Evolutionary conservation across 2,113 vertebrate species (phyloP).

Genomic region (Camelus bactrianus): DNA sequence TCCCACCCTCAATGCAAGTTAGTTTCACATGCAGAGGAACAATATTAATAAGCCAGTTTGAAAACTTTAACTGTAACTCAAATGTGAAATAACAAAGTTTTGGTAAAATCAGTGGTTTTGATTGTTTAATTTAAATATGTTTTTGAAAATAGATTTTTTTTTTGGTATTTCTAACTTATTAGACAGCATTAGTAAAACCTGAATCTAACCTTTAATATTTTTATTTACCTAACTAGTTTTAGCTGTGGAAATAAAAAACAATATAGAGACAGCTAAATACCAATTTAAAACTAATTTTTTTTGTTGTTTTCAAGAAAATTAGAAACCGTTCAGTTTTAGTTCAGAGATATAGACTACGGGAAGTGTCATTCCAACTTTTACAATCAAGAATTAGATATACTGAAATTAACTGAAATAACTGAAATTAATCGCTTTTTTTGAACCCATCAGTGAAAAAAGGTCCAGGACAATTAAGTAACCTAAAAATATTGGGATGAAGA

Average conservation of each 20-base stretch:
- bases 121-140: neutral
- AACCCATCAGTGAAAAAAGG: neutral
- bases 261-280: neutral
- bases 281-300: neutral
- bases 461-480: neutral
- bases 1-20: neutral
- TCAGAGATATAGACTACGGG: neutral
- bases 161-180: neutral
- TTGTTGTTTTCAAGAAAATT: neutral
- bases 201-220: neutral
- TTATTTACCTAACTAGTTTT: neutral
- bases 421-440: neutral
- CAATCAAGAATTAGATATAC: neutral
- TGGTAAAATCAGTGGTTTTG: neutral
- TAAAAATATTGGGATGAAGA: neutral
- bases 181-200: neutral
- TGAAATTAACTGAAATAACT: neutral
- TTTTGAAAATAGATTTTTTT: neutral
- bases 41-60: neutral
- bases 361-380: neutral
- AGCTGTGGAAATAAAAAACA: neutral
- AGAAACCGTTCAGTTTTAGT: neutral
- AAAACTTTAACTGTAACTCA: neutral
- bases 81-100: neutral
- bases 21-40: neutral